Percentiles rank a stretch among this genome's conserved stretches.
These are phyloP conservation scores for Microhierax caerulescens DNA, from an alignment of 2,797 vertebrate species.

Conservation along the genomic window DNA sequence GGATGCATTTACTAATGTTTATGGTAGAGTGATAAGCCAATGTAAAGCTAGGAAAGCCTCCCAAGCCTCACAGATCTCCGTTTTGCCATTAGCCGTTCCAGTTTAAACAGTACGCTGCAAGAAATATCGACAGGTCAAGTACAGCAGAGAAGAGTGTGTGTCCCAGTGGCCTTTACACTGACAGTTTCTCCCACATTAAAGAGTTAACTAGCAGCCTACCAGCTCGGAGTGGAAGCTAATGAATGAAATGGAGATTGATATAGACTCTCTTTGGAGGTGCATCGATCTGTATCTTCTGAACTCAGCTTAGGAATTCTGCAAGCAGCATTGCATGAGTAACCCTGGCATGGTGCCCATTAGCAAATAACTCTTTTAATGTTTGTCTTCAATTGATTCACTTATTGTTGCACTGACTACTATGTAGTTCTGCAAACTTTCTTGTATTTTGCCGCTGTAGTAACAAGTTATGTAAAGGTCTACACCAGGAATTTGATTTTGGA, in stretches of 20 bases:
- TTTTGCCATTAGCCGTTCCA: slow-evolving; percentile 77
- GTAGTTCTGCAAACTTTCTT: slow-evolving; percentile 60
- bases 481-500: slow-evolving; percentile 23
- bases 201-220: slow-evolving; percentile 83
- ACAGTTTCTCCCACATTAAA: slow-evolving; percentile 84
- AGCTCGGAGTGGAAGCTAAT: slow-evolving; percentile 82
- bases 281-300: slow-evolving; percentile 86
- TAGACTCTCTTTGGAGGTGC: slow-evolving; percentile 82
- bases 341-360: slow-evolving; percentile 81
- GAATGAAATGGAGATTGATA: slow-evolving; percentile 87
- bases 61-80: slow-evolving; percentile 71
- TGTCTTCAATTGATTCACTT: slow-evolving; percentile 80
- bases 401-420: slow-evolving; percentile 70
- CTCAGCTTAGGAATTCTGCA: slow-evolving; percentile 82
- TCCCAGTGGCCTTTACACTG: slow-evolving; percentile 81
- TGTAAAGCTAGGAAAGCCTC: slow-evolving; percentile 74
- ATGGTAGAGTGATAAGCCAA: slow-evolving; percentile 67
- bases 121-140: slow-evolving; percentile 84
- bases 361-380: slow-evolving; percentile 85
- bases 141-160: slow-evolving; percentile 72
- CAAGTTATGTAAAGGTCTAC: slow-evolving; percentile 36
- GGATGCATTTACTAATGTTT: slow-evolving; percentile 73
- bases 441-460: slow-evolving; percentile 47
- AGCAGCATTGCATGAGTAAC: slow-evolving; percentile 79
- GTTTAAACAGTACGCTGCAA: slow-evolving; percentile 77